Base-by-base conservation (phyloP, 1,140 invertebrate species). In the Musca vetustissima region DNA sequence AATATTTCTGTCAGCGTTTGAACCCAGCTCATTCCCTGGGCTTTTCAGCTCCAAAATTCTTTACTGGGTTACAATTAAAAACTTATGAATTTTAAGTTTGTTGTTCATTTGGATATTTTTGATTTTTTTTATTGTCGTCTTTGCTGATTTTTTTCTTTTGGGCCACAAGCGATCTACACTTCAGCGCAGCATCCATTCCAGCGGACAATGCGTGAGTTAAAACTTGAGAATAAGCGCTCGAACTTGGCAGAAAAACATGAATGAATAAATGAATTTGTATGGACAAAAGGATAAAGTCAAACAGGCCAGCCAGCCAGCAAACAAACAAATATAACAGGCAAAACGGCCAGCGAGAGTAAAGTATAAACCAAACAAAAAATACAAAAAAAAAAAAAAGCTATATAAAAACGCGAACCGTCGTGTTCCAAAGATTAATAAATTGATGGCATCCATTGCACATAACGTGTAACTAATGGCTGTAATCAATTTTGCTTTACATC, bases 401-500 rank as follows among this genome's bases (percentile, higher is more conserved):
- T 50, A 70, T 64, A 70, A 67, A 66, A 49, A 52, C 66, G 43
- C 70, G 36, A 77, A 74, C 77, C 77, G 76, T 80, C 77, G 76
- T 80, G 77, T 80, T 80, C 77, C 79, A 77, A 78, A 82, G 80
- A 81, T 82, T 82, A 82, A 82, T 82, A 82, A 82, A 82, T 82
- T 82, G 80, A 82, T 82, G 80, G 80, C 76, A 80, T 79, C 78
- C 80, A 82, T 82, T 82, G 80, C 76, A 82, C 79, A 82, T 82
- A 82, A 82, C 80, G 78, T 82, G 80, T 82, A 82, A 82, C 80
- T 82, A 82, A 82, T 82, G 80, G 76, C 74, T 71, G 75, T 78
- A 79, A 82, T 82, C 80, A 82, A 82, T 82, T 82, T 78, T 82
- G 77, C 80, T 82, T 82, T 82, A 82, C 80, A 82, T 82, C 80